Evolutionary conservation across 2,888 invertebrate species (phyloP).

Genomic region (Phrixothrix hirtus): DNA sequence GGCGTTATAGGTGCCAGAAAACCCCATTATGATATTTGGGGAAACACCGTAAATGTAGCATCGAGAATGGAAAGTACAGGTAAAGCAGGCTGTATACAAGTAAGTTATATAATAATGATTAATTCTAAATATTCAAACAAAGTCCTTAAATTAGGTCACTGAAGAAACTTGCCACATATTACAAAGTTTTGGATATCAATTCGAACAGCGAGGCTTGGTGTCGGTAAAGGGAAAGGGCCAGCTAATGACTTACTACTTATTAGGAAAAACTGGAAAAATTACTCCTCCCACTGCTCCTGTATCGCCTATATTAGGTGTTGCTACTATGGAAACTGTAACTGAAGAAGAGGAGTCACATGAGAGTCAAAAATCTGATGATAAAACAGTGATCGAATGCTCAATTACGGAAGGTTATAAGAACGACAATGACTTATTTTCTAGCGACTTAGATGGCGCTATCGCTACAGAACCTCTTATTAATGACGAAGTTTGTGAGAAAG

Average conservation of each 20-base stretch:
- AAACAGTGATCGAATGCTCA: conserved; percentile 52
- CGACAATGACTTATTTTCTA: conserved; percentile 49
- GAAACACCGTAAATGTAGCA: conserved; percentile 96
- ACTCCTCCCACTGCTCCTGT: conserved; percentile 52
- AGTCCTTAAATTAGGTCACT: conserved; percentile 82
- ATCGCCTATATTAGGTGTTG: conserved; percentile 44
- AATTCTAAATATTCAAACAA: too few species aligned
- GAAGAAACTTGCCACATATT: conserved; percentile 92
- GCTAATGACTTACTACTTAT: conserved; percentile 90
- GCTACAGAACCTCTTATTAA: conserved; percentile 43
- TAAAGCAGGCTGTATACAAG: conserved; percentile 92
- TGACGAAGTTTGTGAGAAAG: conserved; percentile 47
- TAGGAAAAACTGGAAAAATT: conserved; percentile 61
- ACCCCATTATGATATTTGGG: conserved; percentile 97
- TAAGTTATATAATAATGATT: conserved; percentile 57
- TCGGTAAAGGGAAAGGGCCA: conserved; percentile 97
- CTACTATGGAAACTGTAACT: conserved; percentile 53
- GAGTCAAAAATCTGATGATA: conserved; percentile 52
- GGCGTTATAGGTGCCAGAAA: conserved; percentile 94
- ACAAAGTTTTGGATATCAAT: conserved; percentile 86
- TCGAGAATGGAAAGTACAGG: conserved; percentile 98
- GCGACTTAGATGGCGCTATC: conserved; percentile 43
- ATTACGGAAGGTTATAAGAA: conserved; percentile 40
- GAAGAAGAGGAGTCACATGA: conserved; percentile 56
- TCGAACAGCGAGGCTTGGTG: conserved; percentile 92